Conservation (phyloP, 1,140 invertebrate genomes). For the Drosophila setifemur region DNA sequence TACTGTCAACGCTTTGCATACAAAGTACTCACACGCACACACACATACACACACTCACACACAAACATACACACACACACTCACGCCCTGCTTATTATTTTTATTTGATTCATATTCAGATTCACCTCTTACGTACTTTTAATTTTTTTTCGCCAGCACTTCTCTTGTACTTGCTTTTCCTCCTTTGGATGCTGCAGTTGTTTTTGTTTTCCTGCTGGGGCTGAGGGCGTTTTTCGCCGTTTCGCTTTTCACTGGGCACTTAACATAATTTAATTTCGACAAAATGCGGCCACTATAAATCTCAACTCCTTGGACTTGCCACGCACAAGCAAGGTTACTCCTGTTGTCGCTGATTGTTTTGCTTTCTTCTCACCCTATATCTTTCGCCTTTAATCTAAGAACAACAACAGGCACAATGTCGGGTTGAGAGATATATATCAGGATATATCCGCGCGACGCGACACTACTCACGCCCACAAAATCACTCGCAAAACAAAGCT, state of each 20-base stretch:
- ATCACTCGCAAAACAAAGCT: slow-evolving; percentile 16
- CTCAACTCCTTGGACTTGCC: slow-evolving; percentile 56
- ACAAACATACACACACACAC: slow-evolving; percentile 18
- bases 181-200: slow-evolving; percentile 10
- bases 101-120: slow-evolving; percentile 38
- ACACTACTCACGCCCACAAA: too few relatives aligned
- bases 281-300: slow-evolving; percentile 59
- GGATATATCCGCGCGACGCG: too few relatives aligned
- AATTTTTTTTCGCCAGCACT: slow-evolving; percentile 1
- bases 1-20: slow-evolving; percentile 59
- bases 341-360: slow-evolving; percentile 41
- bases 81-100: slow-evolving; percentile 38
- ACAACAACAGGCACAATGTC: slow-evolving; percentile 43
- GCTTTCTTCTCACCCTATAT: slow-evolving; percentile 28
- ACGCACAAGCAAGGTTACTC: slow-evolving; percentile 41
- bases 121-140: slow-evolving; percentile 40
- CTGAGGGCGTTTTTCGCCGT: slow-evolving; percentile 23
- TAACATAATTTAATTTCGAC: slow-evolving; percentile 75
- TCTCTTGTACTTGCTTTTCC: slow-evolving; percentile 20
- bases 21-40: slow-evolving; percentile 38
- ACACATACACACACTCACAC: neutral
- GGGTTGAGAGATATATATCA: neutral
- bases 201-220: neutral
- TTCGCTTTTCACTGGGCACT: slow-evolving; percentile 60
- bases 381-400: slow-evolving; percentile 41